These are phyloP conservation scores for Falco punctatus DNA, from an alignment of 2,113 vertebrate species.

Conservation along the genomic window DNA sequence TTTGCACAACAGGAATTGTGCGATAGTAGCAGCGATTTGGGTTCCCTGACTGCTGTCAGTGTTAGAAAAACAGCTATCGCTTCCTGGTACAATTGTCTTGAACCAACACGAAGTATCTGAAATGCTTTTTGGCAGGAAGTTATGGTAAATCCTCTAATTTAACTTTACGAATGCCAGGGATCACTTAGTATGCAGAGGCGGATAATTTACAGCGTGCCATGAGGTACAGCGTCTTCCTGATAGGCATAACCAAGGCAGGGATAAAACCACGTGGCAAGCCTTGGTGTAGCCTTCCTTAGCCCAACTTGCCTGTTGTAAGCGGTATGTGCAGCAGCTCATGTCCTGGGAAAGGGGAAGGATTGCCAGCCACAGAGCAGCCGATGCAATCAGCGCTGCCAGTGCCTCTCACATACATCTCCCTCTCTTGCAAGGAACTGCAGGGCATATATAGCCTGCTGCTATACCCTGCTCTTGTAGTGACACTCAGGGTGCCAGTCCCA, in stretches of 20 bases:
- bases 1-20: neutral
- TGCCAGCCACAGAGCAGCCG: accelerated
- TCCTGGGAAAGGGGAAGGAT: neutral
- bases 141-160: neutral
- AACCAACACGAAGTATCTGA: neutral
- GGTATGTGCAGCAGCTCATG: neutral
- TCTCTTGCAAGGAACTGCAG: neutral
- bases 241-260: neutral
- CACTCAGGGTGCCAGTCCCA: neutral
- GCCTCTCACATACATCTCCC: neutral
- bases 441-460: neutral
- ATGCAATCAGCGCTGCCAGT: neutral
- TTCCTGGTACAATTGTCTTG: neutral
- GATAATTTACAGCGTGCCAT: neutral
- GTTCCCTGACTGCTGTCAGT: neutral
- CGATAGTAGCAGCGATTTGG: neutral
- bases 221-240: neutral
- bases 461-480: neutral
- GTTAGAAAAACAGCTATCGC: neutral
- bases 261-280: neutral
- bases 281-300: neutral
- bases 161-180: neutral
- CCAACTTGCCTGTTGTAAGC: neutral
- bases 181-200: neutral
- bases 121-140: neutral